Evolutionary conservation across 2,113 vertebrate species (phyloP).

Genomic region (Gnathonemus longibarbis): DNA sequence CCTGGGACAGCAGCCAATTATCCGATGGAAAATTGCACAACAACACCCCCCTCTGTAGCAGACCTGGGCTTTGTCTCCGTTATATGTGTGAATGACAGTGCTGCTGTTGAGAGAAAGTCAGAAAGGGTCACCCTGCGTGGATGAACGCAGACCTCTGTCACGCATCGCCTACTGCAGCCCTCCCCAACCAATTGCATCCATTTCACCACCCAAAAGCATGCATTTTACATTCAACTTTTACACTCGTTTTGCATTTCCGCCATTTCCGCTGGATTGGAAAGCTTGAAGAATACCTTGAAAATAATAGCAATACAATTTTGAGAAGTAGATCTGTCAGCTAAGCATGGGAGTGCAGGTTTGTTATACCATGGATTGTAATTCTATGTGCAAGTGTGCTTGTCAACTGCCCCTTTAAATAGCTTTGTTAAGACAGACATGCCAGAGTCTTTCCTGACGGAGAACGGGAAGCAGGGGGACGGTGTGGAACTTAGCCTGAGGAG

Average conservation of each 20-base stretch:
- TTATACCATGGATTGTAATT: not conserved
- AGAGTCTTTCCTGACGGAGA: not conserved
- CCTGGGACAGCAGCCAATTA: not conserved
- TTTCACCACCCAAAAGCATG: not conserved
- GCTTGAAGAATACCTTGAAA: not conserved
- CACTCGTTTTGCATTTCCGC: not conserved
- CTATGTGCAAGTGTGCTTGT: not conserved
- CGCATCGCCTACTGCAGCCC: not conserved
- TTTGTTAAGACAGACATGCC: not conserved
- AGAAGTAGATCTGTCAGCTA: not conserved
- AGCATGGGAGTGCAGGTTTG: not conserved
- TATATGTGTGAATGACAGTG: not conserved
- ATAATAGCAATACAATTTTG: not conserved
- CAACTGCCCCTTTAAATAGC: not conserved
- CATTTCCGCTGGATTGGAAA: not conserved
- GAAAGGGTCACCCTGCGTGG: constrained; percentile 9
- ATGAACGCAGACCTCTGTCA: not conserved
- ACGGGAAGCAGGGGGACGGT: not conserved
- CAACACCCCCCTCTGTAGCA: not conserved
- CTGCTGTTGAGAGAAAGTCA: not conserved
- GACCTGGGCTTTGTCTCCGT: not conserved
- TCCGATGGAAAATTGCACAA: not conserved
- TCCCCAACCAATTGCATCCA: not conserved
- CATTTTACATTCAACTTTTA: not conserved
- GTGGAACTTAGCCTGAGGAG: not conserved